These are phyloP conservation scores for Zeus faber DNA, from an alignment of 2,113 vertebrate species.

Conservation along the genomic window DNA sequence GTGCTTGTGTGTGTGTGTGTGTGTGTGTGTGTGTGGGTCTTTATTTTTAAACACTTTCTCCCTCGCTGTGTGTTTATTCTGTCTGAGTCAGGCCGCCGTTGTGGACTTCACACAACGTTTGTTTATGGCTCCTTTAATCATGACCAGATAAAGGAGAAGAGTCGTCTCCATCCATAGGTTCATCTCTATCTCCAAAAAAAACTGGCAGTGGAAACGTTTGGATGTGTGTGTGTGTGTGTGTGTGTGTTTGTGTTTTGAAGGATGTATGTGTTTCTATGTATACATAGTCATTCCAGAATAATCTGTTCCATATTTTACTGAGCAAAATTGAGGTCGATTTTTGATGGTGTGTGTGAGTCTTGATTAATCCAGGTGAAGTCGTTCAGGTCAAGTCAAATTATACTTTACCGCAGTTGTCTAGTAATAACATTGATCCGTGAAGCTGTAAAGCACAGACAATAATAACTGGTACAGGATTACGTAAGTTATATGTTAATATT, in stretches of 20 bases:
- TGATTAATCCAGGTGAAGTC: too few species aligned
- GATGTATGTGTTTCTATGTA: too few species aligned
- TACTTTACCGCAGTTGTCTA: too few species aligned
- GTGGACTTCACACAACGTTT: constrained; percentile 65
- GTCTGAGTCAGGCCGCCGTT: constrained; percentile 56
- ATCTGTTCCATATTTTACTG: too few species aligned
- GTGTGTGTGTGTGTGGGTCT: constrained; percentile 35
- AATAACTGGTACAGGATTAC: too few species aligned
- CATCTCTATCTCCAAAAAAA: constrained; percentile 33
- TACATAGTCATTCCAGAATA: too few species aligned
- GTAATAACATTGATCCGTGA: too few species aligned
- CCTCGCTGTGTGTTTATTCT: constrained; percentile 57
- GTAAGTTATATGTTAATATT: too few species aligned
- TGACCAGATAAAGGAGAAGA: constrained; percentile 55
- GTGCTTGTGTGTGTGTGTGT: constrained; percentile 2
- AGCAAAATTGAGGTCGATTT: too few species aligned
- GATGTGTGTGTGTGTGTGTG: constrained; percentile 6
- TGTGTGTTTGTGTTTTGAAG: constrained; percentile 9
- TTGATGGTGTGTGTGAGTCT: not conserved
- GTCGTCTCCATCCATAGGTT: constrained; percentile 34
- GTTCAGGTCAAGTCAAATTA: too few species aligned
- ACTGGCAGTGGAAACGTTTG: constrained; percentile 5
- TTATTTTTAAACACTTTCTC: constrained; percentile 70
- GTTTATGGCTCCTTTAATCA: constrained; percentile 67
- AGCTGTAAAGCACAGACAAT: too few species aligned